Percentiles rank a stretch among this genome's conserved stretches.
phyloP scores from a whole-genome alignment of 1,140 invertebrate genomes.

The Saccostrea cuccullata region DNA sequence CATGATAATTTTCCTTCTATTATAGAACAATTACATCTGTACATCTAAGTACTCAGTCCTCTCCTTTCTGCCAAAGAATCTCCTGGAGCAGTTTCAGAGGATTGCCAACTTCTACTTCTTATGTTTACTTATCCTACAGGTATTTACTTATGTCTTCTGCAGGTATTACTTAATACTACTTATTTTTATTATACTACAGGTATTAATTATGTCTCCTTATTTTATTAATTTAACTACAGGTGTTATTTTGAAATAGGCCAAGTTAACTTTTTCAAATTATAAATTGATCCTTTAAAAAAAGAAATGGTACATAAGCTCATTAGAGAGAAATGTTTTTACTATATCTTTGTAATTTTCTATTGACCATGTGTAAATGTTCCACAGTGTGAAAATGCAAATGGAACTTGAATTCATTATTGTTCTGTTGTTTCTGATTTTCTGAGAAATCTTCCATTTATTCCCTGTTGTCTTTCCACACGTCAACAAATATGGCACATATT shows the following conservation, averaged over 20 bases:
- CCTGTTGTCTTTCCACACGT: not conserved
- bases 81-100: conserved; percentile 98
- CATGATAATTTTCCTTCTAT: conserved; percentile 53
- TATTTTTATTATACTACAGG: conserved; percentile 98
- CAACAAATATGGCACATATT: too few relatives aligned
- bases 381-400: not conserved
- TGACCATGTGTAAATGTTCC: too few relatives aligned
- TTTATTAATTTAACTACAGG: conserved; percentile 93
- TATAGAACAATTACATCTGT: conserved; percentile 96
- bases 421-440: not conserved
- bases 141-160: conserved; percentile 94
- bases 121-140: conserved; percentile 97
- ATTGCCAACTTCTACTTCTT: conserved; percentile 99
- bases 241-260: conserved; percentile 80
- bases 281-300: too few relatives aligned
- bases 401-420: not conserved
- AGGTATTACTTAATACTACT: conserved; percentile 94
- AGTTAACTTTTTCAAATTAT: not conserved
- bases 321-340: too few relatives aligned
- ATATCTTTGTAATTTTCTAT: too few relatives aligned
- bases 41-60: conserved; percentile 98
- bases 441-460: not conserved
- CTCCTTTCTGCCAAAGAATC: conserved; percentile 96
- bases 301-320: too few relatives aligned
- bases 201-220: conserved; percentile 95